Evolutionary conservation across 2,888 invertebrate genomes (phyloP).

Genomic region (Temnothorax unifasciatus): DNA sequence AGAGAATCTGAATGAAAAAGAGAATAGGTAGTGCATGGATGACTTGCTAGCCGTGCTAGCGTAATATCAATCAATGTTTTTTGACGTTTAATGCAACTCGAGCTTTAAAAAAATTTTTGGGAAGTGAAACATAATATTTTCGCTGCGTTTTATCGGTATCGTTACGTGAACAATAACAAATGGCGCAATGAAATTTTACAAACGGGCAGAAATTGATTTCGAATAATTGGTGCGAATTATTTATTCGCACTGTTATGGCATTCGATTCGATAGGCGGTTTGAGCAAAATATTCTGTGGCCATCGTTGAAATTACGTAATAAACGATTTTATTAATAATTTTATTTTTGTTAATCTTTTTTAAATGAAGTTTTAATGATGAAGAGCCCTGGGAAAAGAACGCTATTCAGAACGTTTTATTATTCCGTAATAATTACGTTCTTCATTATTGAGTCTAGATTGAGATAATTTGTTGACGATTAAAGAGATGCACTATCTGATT

Average conservation of each 20-base stretch:
- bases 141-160: constrained; percentile 30
- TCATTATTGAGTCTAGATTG: background rate
- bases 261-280: background rate
- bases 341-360: background rate
- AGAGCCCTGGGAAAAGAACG: background rate
- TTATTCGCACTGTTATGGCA: constrained; percentile 32
- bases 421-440: background rate
- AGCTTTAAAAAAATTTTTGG: constrained; percentile 30
- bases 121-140: constrained; percentile 43
- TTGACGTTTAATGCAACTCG: constrained; percentile 38
- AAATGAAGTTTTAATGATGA: background rate
- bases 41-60: constrained; percentile 1
- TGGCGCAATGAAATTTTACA: constrained; percentile 40
- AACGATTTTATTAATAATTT: constrained; percentile 1
- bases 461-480: background rate
- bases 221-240: constrained; percentile 47
- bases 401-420: background rate
- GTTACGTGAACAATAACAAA: constrained; percentile 45
- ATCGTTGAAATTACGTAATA: constrained; percentile 7
- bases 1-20: background rate
- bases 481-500: background rate
- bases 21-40: too few relatives aligned
- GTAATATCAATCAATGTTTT: constrained; percentile 43
- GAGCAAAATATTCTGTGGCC: constrained; percentile 5
- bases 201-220: constrained; percentile 24